phyloP scores from a whole-genome alignment of 2,888 invertebrate species.

The Dolichopus griseipennis region DNA sequence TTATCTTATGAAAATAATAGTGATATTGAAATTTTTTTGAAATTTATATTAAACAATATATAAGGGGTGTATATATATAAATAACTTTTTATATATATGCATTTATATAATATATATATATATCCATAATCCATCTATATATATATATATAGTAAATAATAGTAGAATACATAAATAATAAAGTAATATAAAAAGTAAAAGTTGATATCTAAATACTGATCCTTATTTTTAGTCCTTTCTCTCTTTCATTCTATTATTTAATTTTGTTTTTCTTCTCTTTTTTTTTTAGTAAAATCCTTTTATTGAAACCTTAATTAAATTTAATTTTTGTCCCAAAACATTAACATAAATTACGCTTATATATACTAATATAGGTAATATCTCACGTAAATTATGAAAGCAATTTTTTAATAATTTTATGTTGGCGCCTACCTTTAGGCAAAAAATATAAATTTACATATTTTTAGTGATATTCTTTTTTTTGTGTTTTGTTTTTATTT shows the following conservation, averaged over 20 bases:
- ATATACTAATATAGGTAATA: not conserved
- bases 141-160: no score
- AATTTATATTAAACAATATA: no score
- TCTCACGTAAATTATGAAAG: slow-evolving; percentile 6
- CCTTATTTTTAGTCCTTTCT: no score
- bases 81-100: no score
- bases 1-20: no score
- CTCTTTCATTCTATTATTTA: not conserved
- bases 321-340: slow-evolving; percentile 6
- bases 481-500: not conserved
- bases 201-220: no score
- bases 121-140: no score
- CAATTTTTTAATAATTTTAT: slow-evolving; percentile 4
- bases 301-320: slow-evolving; percentile 6
- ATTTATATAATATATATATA: no score
- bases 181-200: no score
- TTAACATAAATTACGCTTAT: slow-evolving; percentile 2
- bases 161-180: no score
- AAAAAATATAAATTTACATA: not conserved
- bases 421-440: slow-evolving; percentile 6
- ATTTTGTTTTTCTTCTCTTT: not conserved
- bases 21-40: no score
- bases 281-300: not conserved
- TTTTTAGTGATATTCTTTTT: not conserved
- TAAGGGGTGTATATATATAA: no score